Evolutionary conservation across 37 sponge, comb jelly and placozoan genomes (phyloP), one percentile per base, ranked within the genome.

Genomic region (Theonella swinhoei): DNA sequence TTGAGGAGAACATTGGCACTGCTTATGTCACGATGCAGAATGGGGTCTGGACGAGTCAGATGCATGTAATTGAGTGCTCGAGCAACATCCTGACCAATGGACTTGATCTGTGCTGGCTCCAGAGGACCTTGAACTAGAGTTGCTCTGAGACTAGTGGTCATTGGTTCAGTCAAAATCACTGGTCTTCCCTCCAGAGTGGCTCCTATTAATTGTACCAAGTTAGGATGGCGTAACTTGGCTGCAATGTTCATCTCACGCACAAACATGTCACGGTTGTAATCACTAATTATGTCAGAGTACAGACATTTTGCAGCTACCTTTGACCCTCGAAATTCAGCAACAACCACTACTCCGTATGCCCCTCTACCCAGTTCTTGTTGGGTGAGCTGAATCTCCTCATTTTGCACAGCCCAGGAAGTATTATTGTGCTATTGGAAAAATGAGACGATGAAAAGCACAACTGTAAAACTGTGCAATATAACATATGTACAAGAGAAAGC

Each of bases 11-110:
- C n/a, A n/a, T n/a, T n/a, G n/a, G n/a, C n/a, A n/a, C n/a, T n/a
- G n/a, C n/a, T n/a, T n/a, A n/a, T n/a, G n/a, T 90, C 91, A 36
- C 91, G 78, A 78, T 91, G 91, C n/a, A 91, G 35, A 42, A 91
- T 87, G 54, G 91, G 91, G 4, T 81, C 78, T n/a, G 91, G 86
- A 23, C 58, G 35, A n/a, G 62, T 80, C 2, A 67, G 43, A n/a
- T n/a, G n/a, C n/a, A n/a, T n/a, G n/a, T n/a, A n/a, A n/a, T n/a
- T n/a, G n/a, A n/a, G n/a, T n/a, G 75, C 91, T 26, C 67, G 36
- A 36, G 83, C 83, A n/a, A 86, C 87, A 35, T 87, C 87, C 43
- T 54, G n/a, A 25, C 43, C 20, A 25, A 86, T 62, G 22, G 83
- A 68, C 2, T 62, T 28, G 22, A 75, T 62, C n/a, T 82, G 75